A percentile compares a stretch with the other conserved stretches of the same genome.
These are phyloP conservation scores for Belgica antarctica DNA, from an alignment of 2,888 invertebrate species.

Conservation along the genomic window DNA sequence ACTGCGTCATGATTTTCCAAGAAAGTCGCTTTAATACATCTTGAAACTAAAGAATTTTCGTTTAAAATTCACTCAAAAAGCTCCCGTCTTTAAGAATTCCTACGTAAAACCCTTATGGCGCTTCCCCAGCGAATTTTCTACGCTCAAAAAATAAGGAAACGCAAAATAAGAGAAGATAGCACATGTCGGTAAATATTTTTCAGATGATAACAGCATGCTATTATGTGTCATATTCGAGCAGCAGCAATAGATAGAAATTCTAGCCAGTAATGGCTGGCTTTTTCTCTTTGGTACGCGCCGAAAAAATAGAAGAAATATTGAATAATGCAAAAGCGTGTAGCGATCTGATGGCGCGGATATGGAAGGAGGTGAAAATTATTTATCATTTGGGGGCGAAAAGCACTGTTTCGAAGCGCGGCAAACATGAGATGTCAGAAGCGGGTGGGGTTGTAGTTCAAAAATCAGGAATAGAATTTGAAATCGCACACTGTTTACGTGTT, in stretches of 20 bases:
- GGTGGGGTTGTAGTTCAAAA: too few relatives aligned
- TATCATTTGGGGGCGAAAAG: constrained; percentile 26
- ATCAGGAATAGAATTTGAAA: too few relatives aligned
- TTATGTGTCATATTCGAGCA: constrained; percentile 17
- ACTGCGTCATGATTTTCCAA: too few relatives aligned
- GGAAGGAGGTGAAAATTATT: constrained; percentile 21
- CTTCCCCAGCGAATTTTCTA: too few relatives aligned
- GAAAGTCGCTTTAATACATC: too few relatives aligned
- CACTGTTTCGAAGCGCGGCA: not conserved
- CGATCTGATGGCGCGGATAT: not conserved
- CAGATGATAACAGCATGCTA: constrained; percentile 21
- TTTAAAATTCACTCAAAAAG: too few relatives aligned
- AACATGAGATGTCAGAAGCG: not conserved
- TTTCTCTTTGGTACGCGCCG: constrained; percentile 16
- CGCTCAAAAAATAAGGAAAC: too few relatives aligned
- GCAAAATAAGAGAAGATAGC: constrained; percentile 13
- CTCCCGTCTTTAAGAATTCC: too few relatives aligned
- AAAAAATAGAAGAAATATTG: not conserved
- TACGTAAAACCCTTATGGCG: too few relatives aligned
- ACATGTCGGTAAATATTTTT: constrained; percentile 30
- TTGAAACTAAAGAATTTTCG: too few relatives aligned
- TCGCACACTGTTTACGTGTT: too few relatives aligned
- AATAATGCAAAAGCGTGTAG: constrained; percentile 11
- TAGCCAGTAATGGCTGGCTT: not conserved
- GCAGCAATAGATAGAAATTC: constrained; percentile 11